Base-by-base conservation (phyloP, 2,797 vertebrate genomes). In the Ptychadena robeensis region DNA sequence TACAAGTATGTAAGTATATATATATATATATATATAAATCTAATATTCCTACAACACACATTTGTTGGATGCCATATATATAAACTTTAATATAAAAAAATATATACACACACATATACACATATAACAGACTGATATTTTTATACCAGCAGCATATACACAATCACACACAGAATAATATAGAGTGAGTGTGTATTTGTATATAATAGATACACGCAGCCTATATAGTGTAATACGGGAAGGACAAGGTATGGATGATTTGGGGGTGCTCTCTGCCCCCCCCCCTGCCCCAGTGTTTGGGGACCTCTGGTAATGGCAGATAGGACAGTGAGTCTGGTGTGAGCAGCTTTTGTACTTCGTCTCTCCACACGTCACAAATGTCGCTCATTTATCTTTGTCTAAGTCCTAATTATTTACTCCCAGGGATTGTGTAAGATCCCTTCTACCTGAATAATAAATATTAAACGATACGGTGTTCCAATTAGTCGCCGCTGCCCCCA, bases 391-490 rank as follows among this genome's bases (percentile, higher is more conserved):
- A 96, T 97, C 96, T 96, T 96, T 93, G 88, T 91, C 91, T 91
- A 94, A 94, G 95, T 95, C 94, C 94, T 95, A 96, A 96, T 96
- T 94, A 96, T 96, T 96, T 95, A 95, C 95, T 96, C 95, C 90
- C 91, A 95, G 96, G 95, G 94, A 96, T 96, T 95, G 94, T 92
- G 90, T 86, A 82, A 74, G 15, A 8, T 28, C 87, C n/a, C n/a
- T 90, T 88, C 88, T 87, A 92, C 89, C 91, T 90, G 93, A 93
- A 94, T 94, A 94, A 95, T 94, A 95, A 92, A 94, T 95, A 95
- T 95, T 95, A 93, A 94, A 95, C 95, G 93, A 94, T 95, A 93
- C 93, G 88, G 85, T 87, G 92, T 93, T 93, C 76, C 92, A 92
- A 93, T 96, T 95, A 95, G 92, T 89, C 88, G 85, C 87, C 87